Evolutionary conservation across 2,113 vertebrate genomes (phyloP).

Genomic region (Mellivora capensis): DNA sequence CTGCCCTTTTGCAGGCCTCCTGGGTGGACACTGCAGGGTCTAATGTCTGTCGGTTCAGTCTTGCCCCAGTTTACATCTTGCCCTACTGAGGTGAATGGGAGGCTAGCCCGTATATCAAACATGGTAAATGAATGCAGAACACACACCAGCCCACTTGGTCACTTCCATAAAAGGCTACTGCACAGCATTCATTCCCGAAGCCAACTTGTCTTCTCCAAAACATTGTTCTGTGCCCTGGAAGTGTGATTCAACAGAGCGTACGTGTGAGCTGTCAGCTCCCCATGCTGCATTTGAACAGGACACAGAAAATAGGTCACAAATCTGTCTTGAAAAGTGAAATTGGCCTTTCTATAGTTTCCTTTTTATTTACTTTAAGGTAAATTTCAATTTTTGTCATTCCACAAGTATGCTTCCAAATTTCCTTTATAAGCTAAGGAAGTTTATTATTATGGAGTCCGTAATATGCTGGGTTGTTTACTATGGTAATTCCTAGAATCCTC

Average conservation of each 20-base stretch:
- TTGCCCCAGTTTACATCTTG: not conserved
- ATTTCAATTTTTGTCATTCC: not conserved
- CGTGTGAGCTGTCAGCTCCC: not conserved
- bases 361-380: not conserved
- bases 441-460: not conserved
- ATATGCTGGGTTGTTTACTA: not conserved
- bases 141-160: not conserved
- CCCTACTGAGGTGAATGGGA: not conserved
- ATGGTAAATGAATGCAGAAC: not conserved
- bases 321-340: not conserved
- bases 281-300: not conserved
- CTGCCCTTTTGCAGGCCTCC: not conserved
- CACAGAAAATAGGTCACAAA: slow-evolving; percentile 6
- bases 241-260: not conserved
- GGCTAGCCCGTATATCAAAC: not conserved
- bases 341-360: not conserved
- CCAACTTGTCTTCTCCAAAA: slow-evolving; percentile 24
- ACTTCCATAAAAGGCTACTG: not conserved
- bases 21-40: not conserved
- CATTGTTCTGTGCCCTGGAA: not conserved
- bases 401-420: not conserved
- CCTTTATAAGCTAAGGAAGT: not conserved
- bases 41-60: not conserved
- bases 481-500: not conserved
- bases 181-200: not conserved